phyloP scores from a whole-genome alignment of 2,888 invertebrate species.

The Zhuqinia jingwanae region DNA sequence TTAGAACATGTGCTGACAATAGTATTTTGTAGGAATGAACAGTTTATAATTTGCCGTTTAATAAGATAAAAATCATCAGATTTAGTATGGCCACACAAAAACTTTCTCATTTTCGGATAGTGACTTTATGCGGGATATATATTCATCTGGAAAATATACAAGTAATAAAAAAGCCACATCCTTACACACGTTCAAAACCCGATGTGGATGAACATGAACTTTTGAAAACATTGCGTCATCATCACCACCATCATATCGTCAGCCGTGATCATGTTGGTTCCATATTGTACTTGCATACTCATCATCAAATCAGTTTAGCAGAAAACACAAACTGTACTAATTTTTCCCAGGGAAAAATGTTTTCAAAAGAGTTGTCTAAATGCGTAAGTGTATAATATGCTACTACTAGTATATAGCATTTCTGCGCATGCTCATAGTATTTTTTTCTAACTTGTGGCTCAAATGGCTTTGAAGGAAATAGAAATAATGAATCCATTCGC shows the following conservation, averaged over 20 bases:
- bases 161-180: constrained; percentile 70
- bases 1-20: background rate
- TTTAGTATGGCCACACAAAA: constrained; percentile 12
- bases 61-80: constrained; percentile 45
- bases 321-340: constrained; percentile 27
- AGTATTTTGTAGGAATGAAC: background rate
- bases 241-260: background rate
- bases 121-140: background rate
- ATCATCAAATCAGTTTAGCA: constrained; percentile 17
- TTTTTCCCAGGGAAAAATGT: constrained; percentile 55
- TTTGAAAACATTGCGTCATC: background rate
- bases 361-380: constrained; percentile 18
- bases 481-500: background rate
- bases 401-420: no score
- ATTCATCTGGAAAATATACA: constrained; percentile 69
- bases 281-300: background rate
- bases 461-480: no score
- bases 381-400: no score
- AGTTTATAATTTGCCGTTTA: constrained; percentile 61
- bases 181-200: background rate
- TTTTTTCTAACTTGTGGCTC: background rate
- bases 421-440: no score
- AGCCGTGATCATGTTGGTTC: background rate
- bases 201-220: constrained; percentile 24
- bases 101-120: constrained; percentile 33